These are phyloP conservation scores for Dusona sp. DNA, from an alignment of 2,888 invertebrate species.

Conservation along the genomic window DNA sequence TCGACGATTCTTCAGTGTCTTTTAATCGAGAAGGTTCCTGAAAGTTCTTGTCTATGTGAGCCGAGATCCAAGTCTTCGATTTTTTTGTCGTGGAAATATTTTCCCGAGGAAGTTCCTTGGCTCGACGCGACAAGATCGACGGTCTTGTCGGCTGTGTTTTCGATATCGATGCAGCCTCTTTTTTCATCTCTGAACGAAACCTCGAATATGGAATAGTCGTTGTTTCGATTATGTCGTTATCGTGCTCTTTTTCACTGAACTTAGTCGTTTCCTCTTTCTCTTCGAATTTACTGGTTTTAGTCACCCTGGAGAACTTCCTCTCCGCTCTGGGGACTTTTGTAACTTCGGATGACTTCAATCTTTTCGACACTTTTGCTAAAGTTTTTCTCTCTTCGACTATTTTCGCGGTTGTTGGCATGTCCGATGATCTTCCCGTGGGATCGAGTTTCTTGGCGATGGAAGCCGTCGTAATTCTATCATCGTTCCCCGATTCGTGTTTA, in stretches of 20 bases:
- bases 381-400: constrained; percentile 28
- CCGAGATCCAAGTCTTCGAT: constrained; percentile 62
- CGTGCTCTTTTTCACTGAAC: constrained; percentile 13
- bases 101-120: constrained; percentile 60
- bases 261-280: constrained; percentile 40
- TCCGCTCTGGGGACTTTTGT: constrained; percentile 50
- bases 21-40: constrained; percentile 52
- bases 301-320: constrained; percentile 53
- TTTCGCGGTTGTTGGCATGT: constrained; percentile 17
- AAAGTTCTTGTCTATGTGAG: constrained; percentile 65
- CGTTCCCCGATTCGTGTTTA: constrained; percentile 77
- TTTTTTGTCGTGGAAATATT: constrained; percentile 47
- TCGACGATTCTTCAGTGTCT: constrained; percentile 32
- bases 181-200: constrained; percentile 53
- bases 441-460: constrained; percentile 36
- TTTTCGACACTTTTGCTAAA: constrained; percentile 42
- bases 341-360: constrained; percentile 44
- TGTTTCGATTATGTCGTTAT: constrained; percentile 48
- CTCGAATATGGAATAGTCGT: constrained; percentile 51
- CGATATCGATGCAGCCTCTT: constrained; percentile 33
- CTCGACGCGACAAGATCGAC: constrained; percentile 52
- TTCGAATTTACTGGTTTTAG: constrained; percentile 42
- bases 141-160: constrained; percentile 47
- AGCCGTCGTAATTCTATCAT: constrained; percentile 63
- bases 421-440: constrained; percentile 23